Percentiles rank a stretch among this genome's conserved stretches.
These are phyloP conservation scores for Teleogryllus occipitalis DNA, from an alignment of 1,140 invertebrate genomes.

Conservation along the genomic window DNA sequence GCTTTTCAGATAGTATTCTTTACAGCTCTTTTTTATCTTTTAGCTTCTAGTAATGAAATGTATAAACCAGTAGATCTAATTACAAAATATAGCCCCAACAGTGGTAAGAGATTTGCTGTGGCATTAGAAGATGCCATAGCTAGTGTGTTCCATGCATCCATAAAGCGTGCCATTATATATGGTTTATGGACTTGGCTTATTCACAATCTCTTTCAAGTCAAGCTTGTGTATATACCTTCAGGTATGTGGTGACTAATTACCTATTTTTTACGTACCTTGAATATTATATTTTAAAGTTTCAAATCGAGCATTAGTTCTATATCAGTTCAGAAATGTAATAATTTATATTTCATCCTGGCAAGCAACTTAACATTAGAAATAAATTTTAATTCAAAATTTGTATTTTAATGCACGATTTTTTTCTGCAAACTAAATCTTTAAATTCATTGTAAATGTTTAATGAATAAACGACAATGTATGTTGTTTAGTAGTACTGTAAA, in stretches of 20 bases:
- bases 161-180: conserved; percentile 96
- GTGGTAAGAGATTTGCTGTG: conserved; percentile 61
- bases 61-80: conserved; percentile 89
- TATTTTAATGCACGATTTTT: too few relatives aligned
- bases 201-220: conserved; percentile 89
- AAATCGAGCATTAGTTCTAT: too few relatives aligned
- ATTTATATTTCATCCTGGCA: too few relatives aligned
- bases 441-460: too few relatives aligned
- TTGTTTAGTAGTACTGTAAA: too few relatives aligned
- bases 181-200: conserved; percentile 97
- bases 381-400: too few relatives aligned
- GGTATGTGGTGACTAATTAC: conserved; percentile 41
- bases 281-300: too few relatives aligned
- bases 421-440: too few relatives aligned
- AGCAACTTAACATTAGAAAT: too few relatives aligned
- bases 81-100: conserved; percentile 59
- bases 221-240: conserved; percentile 91
- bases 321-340: too few relatives aligned
- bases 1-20: conserved; percentile 79
- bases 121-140: conserved; percentile 65
- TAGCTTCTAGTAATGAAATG: conserved; percentile 76
- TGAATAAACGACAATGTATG: too few relatives aligned
- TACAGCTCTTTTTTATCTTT: conserved; percentile 89
- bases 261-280: too few relatives aligned
- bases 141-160: conserved; percentile 84